Conservation (phyloP, 1,140 invertebrate species). For the Drosophila kohkoa region DNA sequence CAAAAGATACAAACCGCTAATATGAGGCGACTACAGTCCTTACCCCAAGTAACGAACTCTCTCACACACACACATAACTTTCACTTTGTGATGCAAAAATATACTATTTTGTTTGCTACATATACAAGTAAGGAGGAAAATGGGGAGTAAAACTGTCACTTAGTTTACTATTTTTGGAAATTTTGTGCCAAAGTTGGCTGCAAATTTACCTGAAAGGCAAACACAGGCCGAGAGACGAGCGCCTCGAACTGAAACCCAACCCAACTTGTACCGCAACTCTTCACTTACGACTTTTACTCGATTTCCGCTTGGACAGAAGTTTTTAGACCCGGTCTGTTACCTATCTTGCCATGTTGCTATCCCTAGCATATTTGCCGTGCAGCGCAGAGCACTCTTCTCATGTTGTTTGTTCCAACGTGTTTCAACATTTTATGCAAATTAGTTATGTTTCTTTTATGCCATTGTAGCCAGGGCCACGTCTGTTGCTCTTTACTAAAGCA, state of each 20-base stretch:
- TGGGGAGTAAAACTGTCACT: constrained; percentile 61
- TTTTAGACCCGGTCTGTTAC: constrained; percentile 26
- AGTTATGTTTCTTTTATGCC: constrained; percentile 82
- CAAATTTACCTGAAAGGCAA: constrained; percentile 46
- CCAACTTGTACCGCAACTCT: constrained; percentile 36
- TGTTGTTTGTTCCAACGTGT: constrained; percentile 27
- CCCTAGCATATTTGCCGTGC: background rate
- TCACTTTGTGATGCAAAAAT: constrained; percentile 74
- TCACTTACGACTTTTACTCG: constrained; percentile 66
- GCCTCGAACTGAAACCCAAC: too few species aligned
- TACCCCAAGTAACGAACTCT: background rate
- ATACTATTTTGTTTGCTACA: constrained; percentile 41
- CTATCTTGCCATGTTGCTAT: constrained; percentile 2
- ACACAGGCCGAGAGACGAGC: constrained; percentile 10
- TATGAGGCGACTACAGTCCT: constrained; percentile 43
- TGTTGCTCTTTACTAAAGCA: constrained; percentile 66
- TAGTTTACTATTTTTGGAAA: constrained; percentile 72
- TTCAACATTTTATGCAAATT: constrained; percentile 81
- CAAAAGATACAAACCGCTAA: constrained; percentile 64
- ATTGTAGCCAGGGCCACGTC: constrained; percentile 46
- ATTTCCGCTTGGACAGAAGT: constrained; percentile 67
- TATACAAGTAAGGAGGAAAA: constrained; percentile 17
- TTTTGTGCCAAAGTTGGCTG: constrained; percentile 56
- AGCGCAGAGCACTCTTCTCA: background rate
- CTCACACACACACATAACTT: constrained; percentile 50